These are phyloP conservation scores for Coendou prehensilis DNA, from an alignment of 2,797 vertebrate species.

Conservation along the genomic window DNA sequence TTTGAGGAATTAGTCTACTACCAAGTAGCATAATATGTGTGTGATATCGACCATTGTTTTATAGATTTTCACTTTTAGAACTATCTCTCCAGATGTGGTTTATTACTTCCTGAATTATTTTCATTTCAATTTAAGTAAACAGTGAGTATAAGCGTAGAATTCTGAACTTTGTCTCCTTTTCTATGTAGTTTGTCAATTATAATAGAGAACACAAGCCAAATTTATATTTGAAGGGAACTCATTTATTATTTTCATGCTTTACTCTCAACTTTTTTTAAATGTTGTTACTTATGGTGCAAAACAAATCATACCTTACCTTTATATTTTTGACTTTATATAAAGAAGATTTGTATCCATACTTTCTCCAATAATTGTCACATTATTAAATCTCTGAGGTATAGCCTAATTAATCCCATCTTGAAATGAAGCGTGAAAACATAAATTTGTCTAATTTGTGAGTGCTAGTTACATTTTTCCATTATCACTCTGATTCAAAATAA, in stretches of 20 bases:
- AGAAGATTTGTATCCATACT: neutral
- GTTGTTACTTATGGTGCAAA: neutral
- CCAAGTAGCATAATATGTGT: neutral
- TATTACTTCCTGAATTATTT: conserved; percentile 45
- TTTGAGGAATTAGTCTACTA: neutral
- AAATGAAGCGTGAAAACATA: conserved; percentile 18
- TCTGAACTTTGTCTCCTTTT: neutral
- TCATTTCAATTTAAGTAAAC: neutral
- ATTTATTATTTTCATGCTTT: neutral
- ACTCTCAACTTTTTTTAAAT: neutral
- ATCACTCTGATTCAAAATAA: neutral
- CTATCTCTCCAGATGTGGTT: neutral
- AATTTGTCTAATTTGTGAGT: conserved; percentile 37
- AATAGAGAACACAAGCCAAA: neutral
- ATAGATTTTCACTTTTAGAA: conserved; percentile 11
- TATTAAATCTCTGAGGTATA: conserved; percentile 15
- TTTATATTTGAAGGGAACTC: neutral
- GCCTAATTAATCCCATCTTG: neutral
- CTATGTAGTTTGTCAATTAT: neutral
- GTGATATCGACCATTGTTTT: neutral
- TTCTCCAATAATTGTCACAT: conserved; percentile 1
- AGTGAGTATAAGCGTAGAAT: neutral
- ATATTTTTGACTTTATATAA: neutral
- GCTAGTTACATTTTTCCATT: neutral
- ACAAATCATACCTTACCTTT: neutral